Base-by-base conservation (phyloP, 1,140 invertebrate species). In the Aphelinus certus region DNA sequence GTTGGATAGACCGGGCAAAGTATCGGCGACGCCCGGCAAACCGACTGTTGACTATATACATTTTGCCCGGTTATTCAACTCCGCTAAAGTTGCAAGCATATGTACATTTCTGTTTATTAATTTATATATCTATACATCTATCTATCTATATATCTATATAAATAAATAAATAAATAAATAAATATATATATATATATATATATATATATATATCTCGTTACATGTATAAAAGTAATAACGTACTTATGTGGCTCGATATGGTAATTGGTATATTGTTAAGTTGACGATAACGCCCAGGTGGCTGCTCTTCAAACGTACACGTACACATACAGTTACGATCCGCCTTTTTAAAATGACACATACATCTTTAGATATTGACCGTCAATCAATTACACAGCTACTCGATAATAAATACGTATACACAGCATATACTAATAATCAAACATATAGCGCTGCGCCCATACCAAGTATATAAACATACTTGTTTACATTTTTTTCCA, bases 241-340 rank as follows among this genome's bases (percentile, higher is more conserved):
- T 75, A 75, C 60, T 75, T 69, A 64, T 75, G 73, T 75, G 66
- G 73, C 73, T 75, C 66, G 66, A 70, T 70, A 75, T 75, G 73
- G 73, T 75, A 75, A 75, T 75, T 75, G 73, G 73, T 75, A 70
- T 75, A 64, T 69, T 75, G 73, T 75, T 68, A 9, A 69, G 63
- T 69, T 64, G 69, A 68, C 57, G 66, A 62, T 45, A 51, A 3
- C 45, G 61, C 73, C 66, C n/a, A 64, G 66, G 60, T 75, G 60
- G 60, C 51, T 53, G 9, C 51, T 53, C 51, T 53, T 26, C 26
- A 26, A 26, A 26, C 26, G 26, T 26, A 26, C 26, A 26, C 26
- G 26, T 26, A 26, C 26, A 26, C 49, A 55, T 56, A 63, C 60
- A 53, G n/a, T 58, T 63, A 56, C 55, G 45, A 69, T 26, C 45